phyloP scores from a whole-genome alignment of 1,140 invertebrate genomes.

The Ips typographus region DNA sequence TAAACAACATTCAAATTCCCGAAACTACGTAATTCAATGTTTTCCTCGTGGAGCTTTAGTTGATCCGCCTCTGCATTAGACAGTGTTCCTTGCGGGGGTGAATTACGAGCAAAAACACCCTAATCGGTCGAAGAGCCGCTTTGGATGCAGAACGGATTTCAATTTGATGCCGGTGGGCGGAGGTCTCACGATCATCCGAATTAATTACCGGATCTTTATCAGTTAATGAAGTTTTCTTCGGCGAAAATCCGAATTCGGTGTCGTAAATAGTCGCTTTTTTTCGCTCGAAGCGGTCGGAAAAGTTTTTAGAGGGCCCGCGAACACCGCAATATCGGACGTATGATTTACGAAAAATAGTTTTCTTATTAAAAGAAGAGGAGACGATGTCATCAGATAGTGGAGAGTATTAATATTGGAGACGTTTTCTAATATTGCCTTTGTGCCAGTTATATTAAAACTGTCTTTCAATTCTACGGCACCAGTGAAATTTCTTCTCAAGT shows the following conservation, averaged over 20 bases:
- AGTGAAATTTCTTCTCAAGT: no score
- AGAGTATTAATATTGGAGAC: no score
- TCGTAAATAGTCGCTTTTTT: not conserved
- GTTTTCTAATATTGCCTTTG: no score
- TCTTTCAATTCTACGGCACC: no score
- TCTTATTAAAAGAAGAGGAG: no score
- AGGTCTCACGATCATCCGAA: constrained; percentile 8
- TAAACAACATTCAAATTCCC: no score
- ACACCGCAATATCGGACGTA: no score
- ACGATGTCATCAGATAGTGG: no score
- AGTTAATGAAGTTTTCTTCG: constrained; percentile 27
- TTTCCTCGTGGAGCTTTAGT: not conserved
- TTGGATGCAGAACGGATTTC: constrained; percentile 29
- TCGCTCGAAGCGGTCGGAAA: no score
- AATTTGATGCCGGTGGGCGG: constrained; percentile 29
- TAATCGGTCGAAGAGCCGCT: constrained; percentile 23
- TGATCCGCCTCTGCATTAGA: constrained; percentile 6
- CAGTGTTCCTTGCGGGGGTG: constrained; percentile 1
- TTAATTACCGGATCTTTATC: constrained; percentile 28
- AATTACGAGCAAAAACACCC: constrained; percentile 26
- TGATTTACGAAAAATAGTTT: no score
- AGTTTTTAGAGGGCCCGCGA: no score
- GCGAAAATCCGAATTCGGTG: constrained; percentile 14
- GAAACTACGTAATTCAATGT: not conserved
- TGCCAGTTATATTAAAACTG: no score